Conservation (phyloP, 2,888 invertebrate species). For the Eristalinus aeneus region DNA sequence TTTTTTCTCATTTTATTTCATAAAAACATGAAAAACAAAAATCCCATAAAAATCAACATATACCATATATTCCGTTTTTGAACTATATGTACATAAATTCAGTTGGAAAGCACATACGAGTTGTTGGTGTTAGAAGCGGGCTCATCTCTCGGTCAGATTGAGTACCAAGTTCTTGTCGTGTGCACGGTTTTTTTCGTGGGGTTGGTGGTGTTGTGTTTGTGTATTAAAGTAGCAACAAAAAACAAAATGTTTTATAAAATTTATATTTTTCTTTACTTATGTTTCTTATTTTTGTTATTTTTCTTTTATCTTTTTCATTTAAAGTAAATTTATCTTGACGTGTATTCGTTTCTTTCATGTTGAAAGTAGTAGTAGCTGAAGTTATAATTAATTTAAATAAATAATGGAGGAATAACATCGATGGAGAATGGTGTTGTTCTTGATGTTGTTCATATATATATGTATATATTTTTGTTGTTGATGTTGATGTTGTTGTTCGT, state of each 20-base stretch:
- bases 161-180: slow-evolving; percentile 31
- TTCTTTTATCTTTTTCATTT: slow-evolving; percentile 12
- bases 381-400: slow-evolving; percentile 78
- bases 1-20: slow-evolving; percentile 39
- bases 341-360: slow-evolving; percentile 40
- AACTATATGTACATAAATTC: slow-evolving; percentile 50
- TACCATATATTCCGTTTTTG: slow-evolving; percentile 20
- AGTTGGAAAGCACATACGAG: slow-evolving; percentile 48
- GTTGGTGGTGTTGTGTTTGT: slow-evolving; percentile 14
- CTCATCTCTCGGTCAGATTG: slow-evolving; percentile 36
- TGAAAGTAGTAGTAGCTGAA: slow-evolving; percentile 78
- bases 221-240: slow-evolving; percentile 67
- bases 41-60: slow-evolving; percentile 54
- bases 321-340: slow-evolving; percentile 56
- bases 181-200: not conserved
- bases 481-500: slow-evolving; percentile 73
- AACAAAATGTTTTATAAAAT: slow-evolving; percentile 68
- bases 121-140: slow-evolving; percentile 24
- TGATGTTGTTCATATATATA: slow-evolving; percentile 65
- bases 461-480: slow-evolving; percentile 60
- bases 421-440: slow-evolving; percentile 79
- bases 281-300: slow-evolving; percentile 64
- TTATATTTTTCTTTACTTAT: slow-evolving; percentile 58
- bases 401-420: slow-evolving; percentile 80
- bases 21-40: slow-evolving; percentile 68